phyloP scores from a whole-genome alignment of 2,113 vertebrate species.

The Sphyrna mokarran region DNA sequence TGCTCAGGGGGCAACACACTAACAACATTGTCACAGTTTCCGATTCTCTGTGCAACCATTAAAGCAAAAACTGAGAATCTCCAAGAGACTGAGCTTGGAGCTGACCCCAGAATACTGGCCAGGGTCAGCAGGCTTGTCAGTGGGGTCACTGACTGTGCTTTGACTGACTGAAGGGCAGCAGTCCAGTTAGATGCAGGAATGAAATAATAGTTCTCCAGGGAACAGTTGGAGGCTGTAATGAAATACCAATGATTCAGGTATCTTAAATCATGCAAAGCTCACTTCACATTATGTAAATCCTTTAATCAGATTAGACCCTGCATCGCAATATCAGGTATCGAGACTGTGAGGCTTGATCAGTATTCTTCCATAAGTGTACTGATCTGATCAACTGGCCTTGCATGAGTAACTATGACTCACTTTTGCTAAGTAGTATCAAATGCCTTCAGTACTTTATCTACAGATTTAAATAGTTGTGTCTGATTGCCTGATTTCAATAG shows the following conservation, averaged over 20 bases:
- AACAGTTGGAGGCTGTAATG: not conserved
- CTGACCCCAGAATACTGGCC: not conserved
- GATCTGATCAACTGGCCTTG: not conserved
- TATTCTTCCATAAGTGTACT: not conserved
- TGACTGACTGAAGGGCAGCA: not conserved
- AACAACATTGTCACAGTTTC: too few species aligned
- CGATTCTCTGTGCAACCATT: too few species aligned
- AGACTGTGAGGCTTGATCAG: not conserved
- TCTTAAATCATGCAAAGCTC: not conserved
- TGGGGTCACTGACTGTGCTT: not conserved
- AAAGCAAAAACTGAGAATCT: too few species aligned
- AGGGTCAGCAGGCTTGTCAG: not conserved
- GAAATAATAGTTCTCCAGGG: not conserved
- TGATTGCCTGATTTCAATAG: not conserved
- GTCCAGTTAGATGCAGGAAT: not conserved
- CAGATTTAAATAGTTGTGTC: not conserved
- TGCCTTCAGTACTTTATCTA: not conserved
- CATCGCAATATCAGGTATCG: not conserved
- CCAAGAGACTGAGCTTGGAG: too few species aligned
- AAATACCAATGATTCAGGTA: not conserved
- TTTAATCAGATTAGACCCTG: constrained; percentile 15
- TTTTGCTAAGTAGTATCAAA: not conserved
- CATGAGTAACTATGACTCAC: not conserved
- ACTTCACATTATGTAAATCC: not conserved
- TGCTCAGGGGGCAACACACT: too few species aligned